phyloP scores from a whole-genome alignment of 1,140 invertebrate species.

The Dolichoris vasculosae region DNA sequence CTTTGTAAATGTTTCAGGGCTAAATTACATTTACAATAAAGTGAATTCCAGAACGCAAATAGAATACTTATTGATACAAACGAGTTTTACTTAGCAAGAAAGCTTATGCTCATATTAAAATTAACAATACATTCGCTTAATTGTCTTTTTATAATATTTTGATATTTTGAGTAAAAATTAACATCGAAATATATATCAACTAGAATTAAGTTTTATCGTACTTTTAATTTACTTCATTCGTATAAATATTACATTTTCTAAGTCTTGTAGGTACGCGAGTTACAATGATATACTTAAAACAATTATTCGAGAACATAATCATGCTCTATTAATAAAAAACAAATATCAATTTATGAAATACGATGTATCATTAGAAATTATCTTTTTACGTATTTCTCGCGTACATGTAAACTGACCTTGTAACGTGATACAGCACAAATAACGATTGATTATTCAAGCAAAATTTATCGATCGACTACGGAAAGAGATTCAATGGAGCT shows the following conservation, averaged over 20 bases:
- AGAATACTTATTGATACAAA: neutral
- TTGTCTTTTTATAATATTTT: neutral
- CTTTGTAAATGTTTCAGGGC: neutral
- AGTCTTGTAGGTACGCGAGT: no score
- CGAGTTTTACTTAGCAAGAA: neutral
- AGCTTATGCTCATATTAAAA: neutral
- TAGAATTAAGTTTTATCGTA: no score
- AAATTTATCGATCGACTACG: neutral
- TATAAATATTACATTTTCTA: no score
- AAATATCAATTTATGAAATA: neutral
- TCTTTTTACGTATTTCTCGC: neutral
- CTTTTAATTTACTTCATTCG: no score
- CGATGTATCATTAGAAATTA: slow-evolving; percentile 8
- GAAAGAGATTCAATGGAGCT: neutral
- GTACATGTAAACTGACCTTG: neutral
- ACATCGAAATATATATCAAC: no score
- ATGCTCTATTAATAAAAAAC: neutral
- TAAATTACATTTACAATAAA: neutral
- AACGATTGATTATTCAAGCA: neutral
- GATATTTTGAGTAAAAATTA: neutral
- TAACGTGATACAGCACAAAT: neutral
- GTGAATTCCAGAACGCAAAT: neutral
- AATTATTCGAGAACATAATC: neutral
- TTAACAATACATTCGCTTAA: neutral
- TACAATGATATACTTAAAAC: neutral